phyloP scores from a whole-genome alignment of 1,140 invertebrate genomes.

The Camponotus floridanus region DNA sequence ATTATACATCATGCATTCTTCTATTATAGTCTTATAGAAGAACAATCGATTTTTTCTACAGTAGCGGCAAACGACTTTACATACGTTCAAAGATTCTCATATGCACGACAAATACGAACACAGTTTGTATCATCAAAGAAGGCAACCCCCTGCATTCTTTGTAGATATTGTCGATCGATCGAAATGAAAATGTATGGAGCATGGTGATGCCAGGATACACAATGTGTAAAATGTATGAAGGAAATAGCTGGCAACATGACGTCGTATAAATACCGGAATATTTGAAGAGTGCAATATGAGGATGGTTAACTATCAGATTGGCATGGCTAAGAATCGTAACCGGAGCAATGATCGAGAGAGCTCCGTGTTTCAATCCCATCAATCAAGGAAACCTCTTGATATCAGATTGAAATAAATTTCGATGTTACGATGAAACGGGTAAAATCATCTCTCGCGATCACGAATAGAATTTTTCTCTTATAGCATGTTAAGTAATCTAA shows the following conservation, averaged over 20 bases:
- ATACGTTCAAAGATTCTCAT: constrained; percentile 37
- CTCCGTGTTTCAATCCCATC: constrained; percentile 1
- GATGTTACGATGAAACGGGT: constrained; percentile 8
- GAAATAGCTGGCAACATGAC: constrained; percentile 29
- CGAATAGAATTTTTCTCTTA: constrained; percentile 10
- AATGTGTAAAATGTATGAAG: constrained; percentile 61
- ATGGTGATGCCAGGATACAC: constrained; percentile 35
- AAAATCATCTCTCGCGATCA: background rate
- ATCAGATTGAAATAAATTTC: background rate
- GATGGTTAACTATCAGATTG: constrained; percentile 58
- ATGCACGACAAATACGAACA: constrained; percentile 51
- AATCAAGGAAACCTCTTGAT: constrained; percentile 21
- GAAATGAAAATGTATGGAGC: constrained; percentile 55
- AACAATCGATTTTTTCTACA: constrained; percentile 32
- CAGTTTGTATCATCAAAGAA: constrained; percentile 55
- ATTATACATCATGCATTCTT: constrained; percentile 21
- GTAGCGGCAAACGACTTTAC: constrained; percentile 36
- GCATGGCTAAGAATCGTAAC: constrained; percentile 27
- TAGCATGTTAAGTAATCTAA: background rate
- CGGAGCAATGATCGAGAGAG: background rate
- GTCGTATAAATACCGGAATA: constrained; percentile 40
- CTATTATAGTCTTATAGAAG: constrained; percentile 19
- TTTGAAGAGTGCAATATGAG: background rate
- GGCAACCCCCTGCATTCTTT: constrained; percentile 30
- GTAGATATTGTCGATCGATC: constrained; percentile 50